These are phyloP conservation scores for Pinctada fucata DNA, from an alignment of 2,888 invertebrate species.

Conservation along the genomic window DNA sequence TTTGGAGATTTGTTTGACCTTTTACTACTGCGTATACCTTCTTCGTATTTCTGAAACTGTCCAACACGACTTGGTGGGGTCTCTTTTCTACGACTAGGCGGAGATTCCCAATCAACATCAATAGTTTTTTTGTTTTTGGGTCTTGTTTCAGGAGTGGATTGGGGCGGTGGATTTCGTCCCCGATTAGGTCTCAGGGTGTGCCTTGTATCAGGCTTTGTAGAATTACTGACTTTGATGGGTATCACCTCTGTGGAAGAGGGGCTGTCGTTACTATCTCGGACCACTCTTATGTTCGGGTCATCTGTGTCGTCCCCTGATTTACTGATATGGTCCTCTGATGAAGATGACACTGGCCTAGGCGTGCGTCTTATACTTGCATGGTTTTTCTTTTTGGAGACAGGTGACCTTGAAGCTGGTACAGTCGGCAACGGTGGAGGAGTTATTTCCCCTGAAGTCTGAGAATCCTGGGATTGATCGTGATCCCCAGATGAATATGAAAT, in stretches of 20 bases:
- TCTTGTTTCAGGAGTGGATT: slow-evolving; percentile 13
- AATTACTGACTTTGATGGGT: slow-evolving; percentile 29
- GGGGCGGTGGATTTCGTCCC: slow-evolving; percentile 24
- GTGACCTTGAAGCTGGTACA: slow-evolving; percentile 54
- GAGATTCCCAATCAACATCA: slow-evolving; percentile 30
- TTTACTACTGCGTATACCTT: slow-evolving; percentile 43
- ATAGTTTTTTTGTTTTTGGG: slow-evolving; percentile 28
- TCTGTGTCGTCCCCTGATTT: slow-evolving; percentile 24
- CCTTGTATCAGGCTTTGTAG: slow-evolving; percentile 40
- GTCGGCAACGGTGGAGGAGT: slow-evolving; percentile 46
- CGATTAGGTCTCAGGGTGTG: slow-evolving; percentile 46
- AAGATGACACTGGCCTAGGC: slow-evolving; percentile 57
- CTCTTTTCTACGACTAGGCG: slow-evolving; percentile 33
- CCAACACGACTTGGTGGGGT: slow-evolving; percentile 30
- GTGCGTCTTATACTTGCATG: slow-evolving; percentile 59
- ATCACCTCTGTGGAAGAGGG: slow-evolving; percentile 51
- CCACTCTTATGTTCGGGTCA: slow-evolving; percentile 41
- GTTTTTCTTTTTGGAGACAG: slow-evolving; percentile 46
- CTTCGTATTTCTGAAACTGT: slow-evolving; percentile 35
- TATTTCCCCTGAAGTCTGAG: slow-evolving; percentile 40
- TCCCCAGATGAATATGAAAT: slow-evolving; percentile 55
- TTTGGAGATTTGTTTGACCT: slow-evolving; percentile 49
- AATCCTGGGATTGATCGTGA: slow-evolving; percentile 42
- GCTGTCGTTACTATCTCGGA: slow-evolving; percentile 34
- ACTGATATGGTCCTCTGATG: slow-evolving; percentile 45